These are phyloP conservation scores for Drosophila sulfurigaster DNA, from an alignment of 1,140 invertebrate species.

Conservation along the genomic window DNA sequence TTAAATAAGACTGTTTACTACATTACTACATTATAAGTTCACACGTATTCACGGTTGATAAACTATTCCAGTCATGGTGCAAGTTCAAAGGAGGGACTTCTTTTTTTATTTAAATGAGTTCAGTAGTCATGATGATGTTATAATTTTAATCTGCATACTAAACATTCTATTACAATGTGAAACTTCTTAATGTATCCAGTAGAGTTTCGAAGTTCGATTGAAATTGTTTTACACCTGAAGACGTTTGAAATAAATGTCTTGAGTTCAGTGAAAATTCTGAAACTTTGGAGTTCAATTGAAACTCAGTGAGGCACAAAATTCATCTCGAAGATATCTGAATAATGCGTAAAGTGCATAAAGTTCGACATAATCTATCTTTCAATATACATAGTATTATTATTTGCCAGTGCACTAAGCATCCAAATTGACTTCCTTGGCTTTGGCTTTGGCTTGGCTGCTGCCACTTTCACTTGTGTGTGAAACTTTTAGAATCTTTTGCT, in stretches of 20 bases:
- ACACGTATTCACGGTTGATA: slow-evolving; percentile 13
- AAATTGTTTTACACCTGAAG: slow-evolving; percentile 4
- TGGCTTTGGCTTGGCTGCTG: slow-evolving; percentile 22
- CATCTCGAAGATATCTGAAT: slow-evolving; percentile 1
- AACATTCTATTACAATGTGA: no score
- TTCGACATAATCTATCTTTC: slow-evolving; percentile 18
- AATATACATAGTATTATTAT: slow-evolving; percentile 31
- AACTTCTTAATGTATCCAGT: background rate
- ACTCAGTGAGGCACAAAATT: background rate
- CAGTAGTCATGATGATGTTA: background rate
- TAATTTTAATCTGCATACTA: background rate
- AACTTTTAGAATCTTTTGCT: slow-evolving; percentile 66
- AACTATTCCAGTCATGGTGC: background rate
- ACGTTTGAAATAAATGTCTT: background rate
- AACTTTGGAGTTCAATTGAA: background rate
- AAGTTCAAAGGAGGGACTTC: background rate
- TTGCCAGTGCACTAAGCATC: slow-evolving; percentile 17
- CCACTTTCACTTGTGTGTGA: slow-evolving; percentile 68
- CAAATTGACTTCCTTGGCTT: slow-evolving; percentile 41
- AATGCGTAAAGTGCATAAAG: slow-evolving; percentile 4
- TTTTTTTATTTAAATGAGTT: background rate
- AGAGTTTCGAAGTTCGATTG: background rate
- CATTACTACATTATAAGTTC: slow-evolving; percentile 7
- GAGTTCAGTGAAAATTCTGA: background rate
- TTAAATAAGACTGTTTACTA: background rate